Evolutionary conservation across 2,797 vertebrate genomes (phyloP).

Genomic region (Pteronotus mesoamericanus): DNA sequence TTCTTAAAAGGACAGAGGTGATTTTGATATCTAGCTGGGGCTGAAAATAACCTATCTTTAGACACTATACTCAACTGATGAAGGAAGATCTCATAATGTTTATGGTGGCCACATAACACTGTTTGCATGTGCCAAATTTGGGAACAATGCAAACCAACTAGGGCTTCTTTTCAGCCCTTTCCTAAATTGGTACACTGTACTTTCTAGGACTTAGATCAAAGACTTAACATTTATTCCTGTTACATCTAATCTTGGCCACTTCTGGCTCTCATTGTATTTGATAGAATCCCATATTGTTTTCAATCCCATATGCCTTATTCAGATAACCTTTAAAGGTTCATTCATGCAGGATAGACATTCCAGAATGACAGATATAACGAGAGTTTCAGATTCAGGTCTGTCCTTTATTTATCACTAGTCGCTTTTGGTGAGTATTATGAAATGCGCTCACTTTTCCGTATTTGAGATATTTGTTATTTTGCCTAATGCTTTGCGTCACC

Average conservation of each 20-base stretch:
- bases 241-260: neutral
- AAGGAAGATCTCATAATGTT: neutral
- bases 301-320: neutral
- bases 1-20: neutral
- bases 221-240: neutral
- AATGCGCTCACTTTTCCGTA: neutral
- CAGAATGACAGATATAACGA: neutral
- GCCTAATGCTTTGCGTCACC: neutral
- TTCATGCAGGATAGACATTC: neutral
- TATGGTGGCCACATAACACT: neutral
- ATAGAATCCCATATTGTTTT: neutral
- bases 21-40: neutral
- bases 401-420: neutral
- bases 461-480: neutral
- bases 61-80: neutral
- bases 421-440: neutral
- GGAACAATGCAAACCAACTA: neutral
- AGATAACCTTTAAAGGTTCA: neutral
- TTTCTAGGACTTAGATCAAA: neutral
- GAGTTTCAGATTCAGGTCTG: neutral
- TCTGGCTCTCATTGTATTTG: neutral
- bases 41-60: neutral
- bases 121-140: neutral
- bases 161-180: neutral
- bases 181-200: neutral